phyloP scores from a whole-genome alignment of 2,797 vertebrate species.

The Phoeniculus purpureus region DNA sequence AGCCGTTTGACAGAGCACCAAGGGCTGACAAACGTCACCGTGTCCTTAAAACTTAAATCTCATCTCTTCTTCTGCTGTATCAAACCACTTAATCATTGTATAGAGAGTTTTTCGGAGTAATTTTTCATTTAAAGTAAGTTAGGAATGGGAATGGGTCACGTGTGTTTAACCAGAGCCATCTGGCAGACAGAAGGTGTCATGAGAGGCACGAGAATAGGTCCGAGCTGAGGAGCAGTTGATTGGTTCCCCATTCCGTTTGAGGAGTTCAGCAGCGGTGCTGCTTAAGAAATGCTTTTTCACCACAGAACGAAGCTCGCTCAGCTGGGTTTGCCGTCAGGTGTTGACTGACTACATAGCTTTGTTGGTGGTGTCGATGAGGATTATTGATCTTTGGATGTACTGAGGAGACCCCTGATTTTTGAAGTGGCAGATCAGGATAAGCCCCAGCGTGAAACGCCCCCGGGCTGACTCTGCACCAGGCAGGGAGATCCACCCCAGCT shows the following conservation, averaged over 20 bases:
- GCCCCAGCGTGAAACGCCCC: neutral
- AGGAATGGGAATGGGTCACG: neutral
- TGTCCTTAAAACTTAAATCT: neutral
- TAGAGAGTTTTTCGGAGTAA: neutral
- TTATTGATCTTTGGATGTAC: neutral
- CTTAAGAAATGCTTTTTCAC: neutral
- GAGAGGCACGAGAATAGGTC: rapidly evolving
- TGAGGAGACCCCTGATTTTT: neutral
- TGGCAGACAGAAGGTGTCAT: neutral
- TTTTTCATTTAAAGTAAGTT: neutral
- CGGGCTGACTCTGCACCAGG: rapidly evolving
- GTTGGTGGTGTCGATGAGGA: neutral
- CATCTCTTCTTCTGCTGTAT: rapidly evolving
- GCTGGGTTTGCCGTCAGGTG: neutral
- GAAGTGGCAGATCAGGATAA: neutral
- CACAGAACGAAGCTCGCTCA: rapidly evolving
- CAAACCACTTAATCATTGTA: rapidly evolving
- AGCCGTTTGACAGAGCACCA: neutral
- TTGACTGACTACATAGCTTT: rapidly evolving
- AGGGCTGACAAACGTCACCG: rapidly evolving
- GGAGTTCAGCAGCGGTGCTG: neutral
- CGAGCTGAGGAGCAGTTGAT: rapidly evolving
- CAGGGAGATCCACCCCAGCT: neutral
- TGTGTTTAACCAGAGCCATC: neutral
- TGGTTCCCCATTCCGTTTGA: neutral